Evolutionary conservation across 2,888 invertebrate genomes (phyloP), one percentile per base, ranked within the genome.

Genomic region (Drosophila buzzatii): DNA sequence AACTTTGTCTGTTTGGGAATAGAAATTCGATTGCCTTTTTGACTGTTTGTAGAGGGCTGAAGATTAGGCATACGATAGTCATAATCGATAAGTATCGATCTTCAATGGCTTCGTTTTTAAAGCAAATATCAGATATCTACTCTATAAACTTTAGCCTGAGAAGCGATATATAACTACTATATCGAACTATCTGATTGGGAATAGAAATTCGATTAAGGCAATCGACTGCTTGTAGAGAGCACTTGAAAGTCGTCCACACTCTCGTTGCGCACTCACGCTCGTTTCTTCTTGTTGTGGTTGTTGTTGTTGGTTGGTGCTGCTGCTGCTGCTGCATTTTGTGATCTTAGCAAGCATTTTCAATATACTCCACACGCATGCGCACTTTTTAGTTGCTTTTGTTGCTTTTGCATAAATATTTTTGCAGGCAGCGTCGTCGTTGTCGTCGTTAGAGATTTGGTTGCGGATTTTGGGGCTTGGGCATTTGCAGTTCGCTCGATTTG

Each of bases 331-430:
- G 69, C 59, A 72, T 63, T 66, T 71, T 60, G 74, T 67, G 70
- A 81, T 81, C 69, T 70, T 63, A 65, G 72, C 73, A 71, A 72
- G 79, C 63, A 65, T 76, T 65, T 76, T 77, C 64, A 73, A 68
- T 58, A 49, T 60, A 57, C 73, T 61, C 68, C 73, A 59, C 76
- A 85, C 81, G 81, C 80, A 85, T 79, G 85, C 70, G 76, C 58
- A 82, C 81, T 73, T 73, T 73, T 73, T 67, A 73, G 74, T 72
- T 70, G 49, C 42, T 47, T 6, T 66, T 67, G 77, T 69, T 72
- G 61, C 70, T 90, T 91, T 85, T 91, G 89, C 90, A 91, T 91
- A 88, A 81, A 90, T 88, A 88, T 88, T 80, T 88, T 76, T 72
- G 66, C 81, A 75, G 85, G 74, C 86, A 77, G 78, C 73, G 39